Conservation (phyloP, 2,113 vertebrate genomes). For the Semnornis frantzii region DNA sequence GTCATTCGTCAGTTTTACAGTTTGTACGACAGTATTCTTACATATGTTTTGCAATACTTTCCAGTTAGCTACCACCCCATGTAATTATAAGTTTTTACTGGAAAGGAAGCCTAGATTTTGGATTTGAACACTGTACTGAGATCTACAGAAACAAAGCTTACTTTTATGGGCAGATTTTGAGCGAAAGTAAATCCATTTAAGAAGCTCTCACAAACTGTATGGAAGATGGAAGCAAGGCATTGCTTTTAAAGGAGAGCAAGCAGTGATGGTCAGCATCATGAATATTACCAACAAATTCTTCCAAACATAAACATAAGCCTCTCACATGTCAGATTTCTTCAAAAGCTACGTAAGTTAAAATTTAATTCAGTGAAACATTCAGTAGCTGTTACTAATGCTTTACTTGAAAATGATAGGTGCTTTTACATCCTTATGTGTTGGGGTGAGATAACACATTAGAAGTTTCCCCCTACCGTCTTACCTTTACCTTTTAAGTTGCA, state of each 20-base stretch:
- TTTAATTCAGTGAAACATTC: not conserved
- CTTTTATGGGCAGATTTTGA: not conserved
- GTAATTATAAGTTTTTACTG: constrained; percentile 54
- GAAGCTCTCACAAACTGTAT: not conserved
- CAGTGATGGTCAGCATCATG: not conserved
- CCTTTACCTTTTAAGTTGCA: not conserved
- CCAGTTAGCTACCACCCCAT: constrained; percentile 51
- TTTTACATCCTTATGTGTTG: not conserved
- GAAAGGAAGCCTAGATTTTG: constrained; percentile 41
- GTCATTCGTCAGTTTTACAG: constrained; percentile 64
- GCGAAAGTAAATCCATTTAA: not conserved
- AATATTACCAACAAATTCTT: not conserved
- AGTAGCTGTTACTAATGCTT: not conserved
- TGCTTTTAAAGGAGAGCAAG: not conserved
- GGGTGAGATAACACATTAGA: not conserved
- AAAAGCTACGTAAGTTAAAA: not conserved
- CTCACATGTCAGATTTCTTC: not conserved
- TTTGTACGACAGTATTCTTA: constrained; percentile 64
- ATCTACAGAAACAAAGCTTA: not conserved
- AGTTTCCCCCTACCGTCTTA: not conserved
- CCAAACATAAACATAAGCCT: constrained; percentile 17
- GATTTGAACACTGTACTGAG: not conserved
- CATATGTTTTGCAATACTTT: constrained; percentile 70
- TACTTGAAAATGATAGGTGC: not conserved
- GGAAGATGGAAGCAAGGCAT: not conserved